Base-by-base conservation (phyloP, 2,888 invertebrate genomes). In the Octodonta nipae region DNA sequence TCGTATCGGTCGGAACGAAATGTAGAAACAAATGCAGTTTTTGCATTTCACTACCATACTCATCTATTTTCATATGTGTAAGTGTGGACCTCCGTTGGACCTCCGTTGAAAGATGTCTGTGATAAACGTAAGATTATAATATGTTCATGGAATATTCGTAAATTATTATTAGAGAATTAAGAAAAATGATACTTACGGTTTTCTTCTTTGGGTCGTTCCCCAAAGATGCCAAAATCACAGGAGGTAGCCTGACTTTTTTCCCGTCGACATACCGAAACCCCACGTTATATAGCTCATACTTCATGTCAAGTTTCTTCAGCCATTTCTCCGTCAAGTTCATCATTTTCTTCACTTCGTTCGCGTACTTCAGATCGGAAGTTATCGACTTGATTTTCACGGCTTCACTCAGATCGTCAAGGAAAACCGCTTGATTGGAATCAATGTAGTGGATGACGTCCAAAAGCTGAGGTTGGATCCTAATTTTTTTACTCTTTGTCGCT, bases 261-360 rank as follows among this genome's bases (percentile, higher is more conserved):
- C 56, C 58, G 13, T 58, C 45, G 2, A 53, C 16, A 33, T 48
- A 40, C 37, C 55, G 56, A 36, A 34, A 47, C 1, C 62, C 61
- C 26, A 61, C 54, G 36, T 61, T 50, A 32, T 59, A 60, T 32
- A 57, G 54, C 43, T 63, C 62, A 33, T 58, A 58, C 26, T 54
- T 54, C n/a, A 64, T 51, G 7, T 57, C 58, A 25, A 65, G 42
- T 35, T 52, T 52, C 11, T 50, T 52, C 35, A 66, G 48, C 55
- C 65, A 64, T 4, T 41, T 38, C 42, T 58, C 56, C 10, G 56
- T 44, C 45, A 60, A 60, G 30, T 51, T 50, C 16, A 60, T 56
- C 52, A 58, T 52, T 20, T 48, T 47, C 8, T 47, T 43, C 10
- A 61, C 44, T 10, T 61, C 52, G 3, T 49, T 42, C 37, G 43